Base-by-base conservation (phyloP, 2,797 vertebrate species). In the Typhlichthys eigenmanni region DNA sequence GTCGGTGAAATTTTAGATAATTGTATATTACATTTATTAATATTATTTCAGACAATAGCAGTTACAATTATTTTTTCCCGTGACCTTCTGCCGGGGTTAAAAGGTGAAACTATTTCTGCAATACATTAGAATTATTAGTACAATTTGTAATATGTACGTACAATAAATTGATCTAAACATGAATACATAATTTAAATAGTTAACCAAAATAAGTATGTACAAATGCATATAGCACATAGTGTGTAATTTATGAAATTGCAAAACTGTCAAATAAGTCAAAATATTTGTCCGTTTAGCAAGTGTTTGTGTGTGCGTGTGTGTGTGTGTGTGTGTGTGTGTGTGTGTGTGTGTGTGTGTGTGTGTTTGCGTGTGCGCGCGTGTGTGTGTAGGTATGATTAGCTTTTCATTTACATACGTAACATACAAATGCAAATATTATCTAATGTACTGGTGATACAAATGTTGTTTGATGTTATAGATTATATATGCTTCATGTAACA, bases 121-220 rank as follows among this genome's bases (percentile, higher is more conserved):
- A 77, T 75, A 46, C 64, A 8, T 67, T 5, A 55, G 16, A 88
- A 87, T 90, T 90, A 84, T 87, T 71, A 75, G 54, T 85, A 45
- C 17, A 48, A 59, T 77, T 61, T 68, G 47, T 71, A 59, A 62
- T 72, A 59, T 72, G 45, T 71, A 61, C 60, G 24, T 62, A 11
- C 10, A 61, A 47, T 67, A 56, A 11, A 13, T 55, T 52, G 55
- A 64, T 67, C 47, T 72, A 67, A 50, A 66, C 54, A 59, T 29
- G 24, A 29, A 29, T 29, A 29, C 24, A 54, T 17, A 10, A 29
- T 29, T 29, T 29, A 29, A 29, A 45, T 49, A 24, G 58, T 60
- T 14, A 14, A 14, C 5, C 3, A 24, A 14, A 24, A 60, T 13
- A 57, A 62, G 13, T 16, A n/a, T 13, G 0, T 58, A 61, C 24